These are phyloP conservation scores for Pelobates fuscus DNA, from an alignment of 2,113 vertebrate genomes.

Conservation along the genomic window DNA sequence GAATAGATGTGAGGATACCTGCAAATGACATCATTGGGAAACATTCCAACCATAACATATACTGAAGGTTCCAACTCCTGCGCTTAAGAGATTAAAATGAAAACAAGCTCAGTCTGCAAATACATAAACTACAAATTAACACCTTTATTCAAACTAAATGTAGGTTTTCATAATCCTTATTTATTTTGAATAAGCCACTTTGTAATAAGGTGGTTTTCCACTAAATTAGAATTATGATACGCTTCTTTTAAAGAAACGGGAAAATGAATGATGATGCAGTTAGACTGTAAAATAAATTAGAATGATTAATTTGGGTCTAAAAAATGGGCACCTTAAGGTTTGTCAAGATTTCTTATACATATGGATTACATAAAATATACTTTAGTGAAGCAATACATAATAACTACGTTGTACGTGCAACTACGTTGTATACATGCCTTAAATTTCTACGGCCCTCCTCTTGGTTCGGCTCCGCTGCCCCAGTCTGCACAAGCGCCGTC, in stretches of 20 bases:
- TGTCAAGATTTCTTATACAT: too few relatives aligned
- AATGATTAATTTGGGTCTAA: too few relatives aligned
- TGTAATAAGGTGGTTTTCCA: conserved; percentile 1
- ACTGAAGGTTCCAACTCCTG: conserved; percentile 17
- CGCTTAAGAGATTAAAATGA: conserved; percentile 45
- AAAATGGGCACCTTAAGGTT: too few relatives aligned
- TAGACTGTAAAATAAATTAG: neutral
- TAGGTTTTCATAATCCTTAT: conserved; percentile 12
- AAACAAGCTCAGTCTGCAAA: conserved; percentile 35
- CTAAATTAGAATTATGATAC: conserved; percentile 10
- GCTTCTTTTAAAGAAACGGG: neutral
- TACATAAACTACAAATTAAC: conserved; percentile 44
- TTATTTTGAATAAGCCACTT: conserved; percentile 17
- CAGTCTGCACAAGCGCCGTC: too few relatives aligned
- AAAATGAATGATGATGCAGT: neutral
- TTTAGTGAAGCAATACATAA: too few relatives aligned
- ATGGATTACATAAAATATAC: too few relatives aligned
- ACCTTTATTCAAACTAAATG: conserved; percentile 28
- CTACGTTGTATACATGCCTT: too few relatives aligned
- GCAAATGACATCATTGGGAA: conserved; percentile 42
- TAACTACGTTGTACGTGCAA: too few relatives aligned
- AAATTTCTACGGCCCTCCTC: too few relatives aligned
- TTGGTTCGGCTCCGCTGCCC: too few relatives aligned
- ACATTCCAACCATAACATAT: conserved; percentile 40
- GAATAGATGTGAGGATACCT: conserved; percentile 33